phyloP scores from a whole-genome alignment of 2,797 vertebrate genomes.

The Diplodus sargus region DNA sequence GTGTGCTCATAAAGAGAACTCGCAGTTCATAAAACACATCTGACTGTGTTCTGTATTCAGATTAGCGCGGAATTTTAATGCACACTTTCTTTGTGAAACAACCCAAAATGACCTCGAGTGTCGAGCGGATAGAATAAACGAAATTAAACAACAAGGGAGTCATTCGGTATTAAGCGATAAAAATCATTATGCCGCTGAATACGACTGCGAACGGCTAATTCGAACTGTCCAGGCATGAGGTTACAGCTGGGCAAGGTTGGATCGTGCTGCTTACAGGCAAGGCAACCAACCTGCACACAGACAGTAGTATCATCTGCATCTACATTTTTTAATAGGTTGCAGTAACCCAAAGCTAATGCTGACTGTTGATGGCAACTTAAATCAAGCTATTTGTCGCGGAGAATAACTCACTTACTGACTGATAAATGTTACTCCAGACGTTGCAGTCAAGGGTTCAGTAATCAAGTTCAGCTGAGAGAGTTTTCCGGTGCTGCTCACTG shows the following conservation, averaged over 20 bases:
- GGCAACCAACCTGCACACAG: slow-evolving; percentile 32
- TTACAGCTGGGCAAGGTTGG: slow-evolving; percentile 27
- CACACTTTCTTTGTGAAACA: slow-evolving; percentile 14
- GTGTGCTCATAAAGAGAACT: slow-evolving; percentile 1
- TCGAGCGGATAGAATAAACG: slow-evolving; percentile 30
- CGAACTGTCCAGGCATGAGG: slow-evolving; percentile 25
- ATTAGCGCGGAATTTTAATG: slow-evolving; percentile 12
- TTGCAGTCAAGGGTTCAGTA: not conserved
- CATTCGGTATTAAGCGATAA: slow-evolving; percentile 39
- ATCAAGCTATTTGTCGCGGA: not conserved
- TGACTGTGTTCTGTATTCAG: slow-evolving; percentile 17
- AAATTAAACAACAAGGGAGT: slow-evolving; percentile 38
- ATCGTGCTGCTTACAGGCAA: slow-evolving; percentile 41
- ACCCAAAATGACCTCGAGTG: slow-evolving; percentile 34
- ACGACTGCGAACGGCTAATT: slow-evolving; percentile 20
- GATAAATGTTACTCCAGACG: not conserved
- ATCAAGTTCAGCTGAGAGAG: not conserved
- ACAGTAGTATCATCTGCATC: slow-evolving; percentile 2
- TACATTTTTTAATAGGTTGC: not conserved
- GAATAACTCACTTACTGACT: not conserved
- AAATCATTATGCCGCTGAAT: slow-evolving; percentile 35
- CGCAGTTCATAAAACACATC: slow-evolving; percentile 15
- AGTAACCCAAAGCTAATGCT: not conserved
- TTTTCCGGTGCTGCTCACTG: not conserved
- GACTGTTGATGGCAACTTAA: not conserved